Conservation (phyloP, 2,888 invertebrate species). For the Thalpophila matura region DNA sequence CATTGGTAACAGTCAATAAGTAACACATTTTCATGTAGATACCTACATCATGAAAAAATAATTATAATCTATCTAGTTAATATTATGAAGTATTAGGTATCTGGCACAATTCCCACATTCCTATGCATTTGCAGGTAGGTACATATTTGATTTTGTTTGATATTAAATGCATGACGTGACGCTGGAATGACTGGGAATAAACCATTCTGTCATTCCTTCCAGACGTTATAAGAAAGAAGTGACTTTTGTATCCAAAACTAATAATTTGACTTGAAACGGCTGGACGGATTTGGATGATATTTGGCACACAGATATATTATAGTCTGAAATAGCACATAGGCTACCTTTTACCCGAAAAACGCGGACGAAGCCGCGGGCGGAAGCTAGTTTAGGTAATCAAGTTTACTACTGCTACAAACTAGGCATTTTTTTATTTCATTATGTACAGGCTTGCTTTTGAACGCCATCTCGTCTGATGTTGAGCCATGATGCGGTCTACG, state of each 20-base stretch:
- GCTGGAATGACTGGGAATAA: constrained; percentile 32
- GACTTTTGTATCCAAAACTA: neutral
- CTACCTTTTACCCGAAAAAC: no score
- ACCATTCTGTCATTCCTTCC: constrained; percentile 11
- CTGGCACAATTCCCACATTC: constrained; percentile 45
- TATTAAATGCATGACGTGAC: constrained; percentile 2
- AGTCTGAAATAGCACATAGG: no score
- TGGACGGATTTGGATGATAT: no score
- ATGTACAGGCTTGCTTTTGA: no score
- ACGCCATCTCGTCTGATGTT: no score
- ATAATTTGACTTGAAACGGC: neutral
- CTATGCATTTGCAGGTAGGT: constrained; percentile 38
- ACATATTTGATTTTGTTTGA: constrained; percentile 37
- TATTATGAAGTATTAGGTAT: constrained; percentile 19
- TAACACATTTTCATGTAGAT: constrained; percentile 1
- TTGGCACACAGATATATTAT: no score
- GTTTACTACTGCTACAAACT: no score
- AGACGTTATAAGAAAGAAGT: neutral
- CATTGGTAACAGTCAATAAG: constrained; percentile 1
- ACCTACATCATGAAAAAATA: neutral
- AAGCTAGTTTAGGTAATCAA: no score
- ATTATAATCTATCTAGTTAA: constrained; percentile 10
- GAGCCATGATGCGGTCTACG: no score
- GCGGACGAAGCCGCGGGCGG: no score
- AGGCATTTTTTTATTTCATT: no score